phyloP scores from a whole-genome alignment of 2,888 invertebrate species.

The Argyresthia goedartella region DNA sequence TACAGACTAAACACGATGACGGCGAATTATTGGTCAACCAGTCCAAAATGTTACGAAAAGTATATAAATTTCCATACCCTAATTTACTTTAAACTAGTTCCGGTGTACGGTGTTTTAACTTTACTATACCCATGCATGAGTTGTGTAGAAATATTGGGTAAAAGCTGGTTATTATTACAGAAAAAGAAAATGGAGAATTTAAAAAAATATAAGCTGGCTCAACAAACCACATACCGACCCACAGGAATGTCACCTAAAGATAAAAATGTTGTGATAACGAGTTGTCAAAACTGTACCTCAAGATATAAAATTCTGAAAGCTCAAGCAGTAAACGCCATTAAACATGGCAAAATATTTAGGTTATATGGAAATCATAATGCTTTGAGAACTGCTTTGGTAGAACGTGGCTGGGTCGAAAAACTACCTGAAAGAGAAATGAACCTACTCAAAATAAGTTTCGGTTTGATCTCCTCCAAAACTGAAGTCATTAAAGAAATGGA shows the following conservation, averaged over 20 bases:
- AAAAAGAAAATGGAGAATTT: too few relatives aligned
- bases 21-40: too few relatives aligned
- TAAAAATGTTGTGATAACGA: constrained; percentile 39
- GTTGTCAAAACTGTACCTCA: constrained; percentile 33
- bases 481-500: constrained; percentile 42
- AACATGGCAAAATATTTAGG: constrained; percentile 64
- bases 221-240: constrained; percentile 16
- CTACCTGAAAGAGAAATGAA: constrained; percentile 51
- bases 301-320: constrained; percentile 45
- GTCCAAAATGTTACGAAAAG: too few relatives aligned
- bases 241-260: constrained; percentile 45
- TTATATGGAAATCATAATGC: constrained; percentile 63
- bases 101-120: too few relatives aligned
- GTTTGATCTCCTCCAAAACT: constrained; percentile 23
- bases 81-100: too few relatives aligned
- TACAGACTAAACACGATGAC: too few relatives aligned
- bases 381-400: constrained; percentile 70
- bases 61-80: too few relatives aligned
- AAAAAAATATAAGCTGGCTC: constrained; percentile 12
- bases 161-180: too few relatives aligned
- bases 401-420: constrained; percentile 82
- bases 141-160: too few relatives aligned
- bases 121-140: too few relatives aligned
- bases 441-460: constrained; percentile 38
- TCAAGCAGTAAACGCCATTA: constrained; percentile 58